Base-by-base conservation (phyloP, 1,140 invertebrate species). In the Magallana angulata region DNA sequence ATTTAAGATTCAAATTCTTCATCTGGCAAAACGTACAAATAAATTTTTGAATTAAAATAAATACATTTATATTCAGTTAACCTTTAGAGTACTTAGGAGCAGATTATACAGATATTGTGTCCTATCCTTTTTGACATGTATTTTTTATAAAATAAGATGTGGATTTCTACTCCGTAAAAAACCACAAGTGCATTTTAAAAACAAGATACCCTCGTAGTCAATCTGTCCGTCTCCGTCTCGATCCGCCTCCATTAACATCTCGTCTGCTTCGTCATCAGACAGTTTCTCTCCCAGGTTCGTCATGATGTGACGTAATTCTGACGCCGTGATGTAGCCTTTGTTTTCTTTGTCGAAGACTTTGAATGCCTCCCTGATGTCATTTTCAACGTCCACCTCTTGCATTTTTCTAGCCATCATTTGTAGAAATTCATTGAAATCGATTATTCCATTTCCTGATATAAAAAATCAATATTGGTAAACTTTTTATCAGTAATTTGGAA, bases 381-480 rank as follows among this genome's bases (percentile, higher is more conserved):
- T 98, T 96, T 99, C 98, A 95, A 97, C 98, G 95, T 99, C 98
- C 95, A 97, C 98, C 95, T 99, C 98, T 95, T 99, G 99, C 98
- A 99, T 99, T 97, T 99, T 99, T 94, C 98, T 97, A 56, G 97
- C 98, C 98, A 99, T 98, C 97, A 98, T 98, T 94, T 97, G 97
- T 59, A 97, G 94, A 93, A 97, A 98, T 94, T 99, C 98, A 93
- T 98, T 98, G 95, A 99, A 99, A 96, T 99, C 98, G 96, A 99
- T 99, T 93, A 98, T 99, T 91, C 98, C 98, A 95, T 99, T 99
- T 93, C 98, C 98, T 99, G 94, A 16, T 48, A 24, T 57, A 56
- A 83, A 11, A 16, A n/a, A 81, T 4, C 1, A 48, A 48, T 48
- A 48, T 48, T 48, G 2, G 5, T 48, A 1, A 48, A 48, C 36